Evolutionary conservation across 2,888 invertebrate species (phyloP).

Genomic region (Ochropleura plecta): DNA sequence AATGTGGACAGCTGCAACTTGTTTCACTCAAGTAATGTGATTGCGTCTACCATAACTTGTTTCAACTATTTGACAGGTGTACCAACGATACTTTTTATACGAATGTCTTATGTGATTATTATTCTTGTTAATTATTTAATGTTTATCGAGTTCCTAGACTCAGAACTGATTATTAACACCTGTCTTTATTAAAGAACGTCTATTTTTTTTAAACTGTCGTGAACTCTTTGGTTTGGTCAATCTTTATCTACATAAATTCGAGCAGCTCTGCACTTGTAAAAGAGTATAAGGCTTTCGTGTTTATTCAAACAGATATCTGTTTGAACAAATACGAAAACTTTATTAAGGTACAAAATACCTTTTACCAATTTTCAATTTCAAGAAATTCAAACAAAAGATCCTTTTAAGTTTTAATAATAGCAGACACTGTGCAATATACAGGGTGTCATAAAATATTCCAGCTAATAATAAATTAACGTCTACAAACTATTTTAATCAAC

Average conservation of each 20-base stretch:
- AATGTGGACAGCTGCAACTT: constrained; percentile 49
- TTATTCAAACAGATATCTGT: constrained; percentile 14
- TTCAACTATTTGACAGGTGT: constrained; percentile 62
- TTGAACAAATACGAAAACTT: too few species aligned
- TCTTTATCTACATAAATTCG: neutral
- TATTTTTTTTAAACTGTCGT: neutral
- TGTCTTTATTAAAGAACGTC: neutral
- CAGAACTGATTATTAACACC: constrained; percentile 24
- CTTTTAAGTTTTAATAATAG: constrained; percentile 27
- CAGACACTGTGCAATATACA: neutral
- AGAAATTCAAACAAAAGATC: constrained; percentile 1
- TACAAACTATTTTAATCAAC: constrained; percentile 50
- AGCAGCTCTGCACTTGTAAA: neutral
- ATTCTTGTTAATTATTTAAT: constrained; percentile 40
- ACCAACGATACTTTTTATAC: constrained; percentile 44
- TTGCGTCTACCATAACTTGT: constrained; percentile 63
- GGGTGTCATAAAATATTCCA: constrained; percentile 18
- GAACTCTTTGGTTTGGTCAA: neutral
- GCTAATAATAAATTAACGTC: constrained; percentile 37
- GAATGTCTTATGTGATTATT: constrained; percentile 36
- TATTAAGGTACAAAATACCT: neutral
- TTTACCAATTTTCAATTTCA: constrained; percentile 30
- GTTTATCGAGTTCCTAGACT: constrained; percentile 28
- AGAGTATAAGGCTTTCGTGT: constrained; percentile 3
- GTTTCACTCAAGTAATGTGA: constrained; percentile 60